Conservation (phyloP, 2,113 vertebrate species). For the Benitochromis conjunctus region DNA sequence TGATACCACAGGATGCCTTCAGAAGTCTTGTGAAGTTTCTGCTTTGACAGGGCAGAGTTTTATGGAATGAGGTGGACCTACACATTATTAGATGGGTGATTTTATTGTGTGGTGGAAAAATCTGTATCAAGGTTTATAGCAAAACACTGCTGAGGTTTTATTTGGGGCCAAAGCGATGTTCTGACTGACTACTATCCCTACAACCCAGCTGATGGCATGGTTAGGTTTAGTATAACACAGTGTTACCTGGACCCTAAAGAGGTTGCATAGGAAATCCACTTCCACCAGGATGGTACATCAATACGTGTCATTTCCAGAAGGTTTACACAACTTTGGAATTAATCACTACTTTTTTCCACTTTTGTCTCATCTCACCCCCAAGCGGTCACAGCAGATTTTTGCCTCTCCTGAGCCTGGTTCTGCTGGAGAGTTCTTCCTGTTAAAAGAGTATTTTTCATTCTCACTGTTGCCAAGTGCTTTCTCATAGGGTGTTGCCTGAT, state of each 20-base stretch:
- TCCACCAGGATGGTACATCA: background rate
- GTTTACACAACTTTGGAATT: background rate
- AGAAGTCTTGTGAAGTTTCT: background rate
- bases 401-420: background rate
- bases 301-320: background rate
- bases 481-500: too few species aligned
- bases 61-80: background rate
- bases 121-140: background rate
- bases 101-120: background rate
- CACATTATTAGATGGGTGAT: background rate
- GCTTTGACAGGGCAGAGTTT: background rate
- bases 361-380: background rate
- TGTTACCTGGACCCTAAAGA: background rate
- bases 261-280: background rate
- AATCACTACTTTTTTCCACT: background rate
- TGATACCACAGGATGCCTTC: background rate
- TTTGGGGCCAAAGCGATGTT: background rate
- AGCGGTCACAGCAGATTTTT: background rate
- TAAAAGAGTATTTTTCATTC: background rate
- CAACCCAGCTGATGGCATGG: background rate
- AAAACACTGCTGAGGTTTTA: background rate
- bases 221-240: background rate
- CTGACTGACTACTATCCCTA: background rate
- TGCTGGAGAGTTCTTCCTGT: background rate
- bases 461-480: accelerated